Evolutionary conservation across 2,797 vertebrate species (phyloP), one percentile per base, ranked within the genome.

Genomic region (Vultur gryphus): DNA sequence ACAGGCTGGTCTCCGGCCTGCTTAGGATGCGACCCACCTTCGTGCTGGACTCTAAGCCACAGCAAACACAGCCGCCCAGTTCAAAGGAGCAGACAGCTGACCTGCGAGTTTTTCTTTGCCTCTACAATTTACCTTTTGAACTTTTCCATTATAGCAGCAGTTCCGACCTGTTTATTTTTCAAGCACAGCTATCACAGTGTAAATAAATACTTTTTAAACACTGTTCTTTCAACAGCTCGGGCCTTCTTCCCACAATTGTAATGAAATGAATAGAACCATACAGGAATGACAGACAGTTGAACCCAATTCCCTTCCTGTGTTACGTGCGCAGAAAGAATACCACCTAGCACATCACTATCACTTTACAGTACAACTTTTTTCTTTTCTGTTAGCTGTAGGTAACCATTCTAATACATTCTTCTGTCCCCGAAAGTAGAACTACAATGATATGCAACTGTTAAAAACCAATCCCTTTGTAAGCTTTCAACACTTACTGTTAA

Each of bases 1-100:
- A 41, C 2, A 2, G 5, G 1, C 35, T 10, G 48, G 10, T 33
- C 48, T 35, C 49, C 24, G 5, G 19, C 31, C 33, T 12, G 7
- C 64, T n/a, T 9, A 11, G 35, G 54, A 12, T 17, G 52, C 1
- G 3, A 16, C 21, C 48, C 52, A 59, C 49, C 33, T 24, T 62
- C 0, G 0, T 16, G 48, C 62, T 46, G 80, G 76, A 31, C 66
- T 5, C n/a, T 1, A 33, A n/a, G 37, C 37, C 41, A 10, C 23
- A 9, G 41, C 76, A 19, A 25, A n/a, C 24, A 11, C 43, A 41
- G 61, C 20, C 0, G 0, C 35, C 16, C 24, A 23, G 37, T 11
- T n/a, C 43, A 12, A 15, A 13, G 16, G 35, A 21, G 24, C 24
- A 4, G 17, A 25, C 3, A 18, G 28, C 59, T 25, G 29, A 61